Evolutionary conservation across 2,888 invertebrate genomes (phyloP), one percentile per base, ranked within the genome.

Genomic region (Agrochola macilenta): DNA sequence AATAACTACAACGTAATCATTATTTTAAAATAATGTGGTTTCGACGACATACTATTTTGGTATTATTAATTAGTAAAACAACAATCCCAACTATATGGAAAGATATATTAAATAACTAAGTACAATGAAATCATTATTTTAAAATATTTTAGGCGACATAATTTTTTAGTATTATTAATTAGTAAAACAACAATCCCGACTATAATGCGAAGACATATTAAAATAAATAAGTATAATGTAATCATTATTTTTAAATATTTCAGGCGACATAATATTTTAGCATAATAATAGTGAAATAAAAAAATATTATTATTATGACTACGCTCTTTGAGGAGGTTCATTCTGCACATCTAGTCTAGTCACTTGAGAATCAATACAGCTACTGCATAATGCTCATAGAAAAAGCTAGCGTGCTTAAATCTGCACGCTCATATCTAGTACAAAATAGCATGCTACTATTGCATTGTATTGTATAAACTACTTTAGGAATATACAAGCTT

Each of bases 1-100:
- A 76, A 61, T 61, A 52, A 43, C 20, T 60, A 54, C 9, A n/a
- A 58, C 49, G 7, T 64, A 43, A 54, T 76, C 7, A 43, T 43
- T 17, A 76, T 52, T 61, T 26, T 39, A 30, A 46, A 71, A 60
- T 1, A 74, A 30, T 30, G 30, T 30, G 30, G 30, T 26, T 71
- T 35, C 8, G 2, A 9, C 7, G 46, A 46, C 43, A 35, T 72
- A 74, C 11, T 30, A 49, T 43, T 49, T 39, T 35, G 39, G 7
- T 0, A 30, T 14, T 23, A 70, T 70, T 30, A 43, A 43, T 70
- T 30, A 39, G 14, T 65, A 66, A 52, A 66, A 39, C 39, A 52
- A 46, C 5, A 70, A 64, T 12, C 11, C 11, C 46, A 63, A 49
- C 11, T 35, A 20, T 12, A 49, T n/a, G 23, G 17, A 49, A 66